Percentiles rank a stretch among this genome's conserved stretches.
Conservation (phyloP, 2,113 vertebrate genomes). For the Hiodon alosoides region DNA sequence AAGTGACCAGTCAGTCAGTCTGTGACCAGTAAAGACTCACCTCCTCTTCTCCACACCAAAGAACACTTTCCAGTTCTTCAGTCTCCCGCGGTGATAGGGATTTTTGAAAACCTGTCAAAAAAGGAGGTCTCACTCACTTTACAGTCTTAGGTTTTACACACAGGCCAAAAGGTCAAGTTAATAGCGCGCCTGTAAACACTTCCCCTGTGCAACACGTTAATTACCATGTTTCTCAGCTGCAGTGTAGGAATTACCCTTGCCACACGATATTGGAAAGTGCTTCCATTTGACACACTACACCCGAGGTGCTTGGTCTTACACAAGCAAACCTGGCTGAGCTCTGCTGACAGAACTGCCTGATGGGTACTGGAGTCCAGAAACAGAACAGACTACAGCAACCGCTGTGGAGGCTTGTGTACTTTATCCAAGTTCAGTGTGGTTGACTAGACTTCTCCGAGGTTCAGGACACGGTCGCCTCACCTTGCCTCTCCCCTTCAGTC, state of each 20-base stretch:
- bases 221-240: too few relatives aligned
- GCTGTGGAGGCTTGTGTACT: neutral
- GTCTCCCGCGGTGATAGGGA: slow-evolving; percentile 75
- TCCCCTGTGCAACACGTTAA: too few relatives aligned
- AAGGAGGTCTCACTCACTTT: neutral
- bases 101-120: slow-evolving; percentile 78
- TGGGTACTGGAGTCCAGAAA: neutral
- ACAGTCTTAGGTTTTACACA: neutral
- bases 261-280: too few relatives aligned
- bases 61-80: slow-evolving; percentile 87
- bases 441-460: too few relatives aligned
- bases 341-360: neutral
- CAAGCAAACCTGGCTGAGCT: neutral
- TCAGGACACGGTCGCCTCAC: too few relatives aligned
- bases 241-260: too few relatives aligned
- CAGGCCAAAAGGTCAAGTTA: too few relatives aligned
- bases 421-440: neutral
- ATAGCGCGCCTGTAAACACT: too few relatives aligned
- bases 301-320: neutral
- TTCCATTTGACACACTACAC: too few relatives aligned
- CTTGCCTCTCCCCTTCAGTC: slow-evolving; percentile 73
- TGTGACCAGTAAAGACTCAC: slow-evolving; percentile 54
- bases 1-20: neutral
- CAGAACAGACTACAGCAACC: neutral
- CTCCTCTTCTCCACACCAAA: slow-evolving; percentile 78